Evolutionary conservation across 2,888 invertebrate species (phyloP), one percentile per base, ranked within the genome.

Genomic region (Chaetogeoica ovagalla): DNA sequence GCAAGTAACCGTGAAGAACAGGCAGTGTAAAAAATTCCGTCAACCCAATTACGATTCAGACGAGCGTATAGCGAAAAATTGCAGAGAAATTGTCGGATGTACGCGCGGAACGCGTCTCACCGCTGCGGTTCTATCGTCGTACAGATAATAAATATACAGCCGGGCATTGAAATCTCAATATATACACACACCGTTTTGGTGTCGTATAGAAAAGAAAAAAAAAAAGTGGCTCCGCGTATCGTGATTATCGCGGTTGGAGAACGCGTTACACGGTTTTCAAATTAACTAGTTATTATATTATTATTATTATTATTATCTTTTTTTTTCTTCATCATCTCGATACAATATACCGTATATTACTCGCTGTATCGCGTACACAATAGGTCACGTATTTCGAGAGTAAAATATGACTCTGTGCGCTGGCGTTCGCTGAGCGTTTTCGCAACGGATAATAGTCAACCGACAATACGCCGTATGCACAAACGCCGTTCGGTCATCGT

Each of bases 181-280:
- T 30, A 30, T 30, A 30, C 4, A 30, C 4, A 30, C 30, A 30
- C n/a, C n/a, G n/a, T n/a, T n/a, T 30, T 30, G 30, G 30, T 30
- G 30, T 30, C 30, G 30, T 30, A 30, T 30, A 30, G 30, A 30
- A 30, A 2, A n/a, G n/a, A 4, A 30, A 30, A 30, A 30, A 30
- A 30, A 30, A 17, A 11, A 60, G 74, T 55, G 65, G 63, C 52
- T 62, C 37, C 37, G 62, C 43, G 43, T 11, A 11, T 52, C 15
- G 77, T 62, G 77, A 77, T 77, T 69, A 77, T 77, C 77, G 77
- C 77, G 60, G 77, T 52, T 52, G 77, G 77, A 69, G 77, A 69
- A 77, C 77, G 76, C 76, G 77, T 77, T 77, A 77, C 77, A 77
- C 77, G 77, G 77, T 77, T 77, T 77, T 77, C 77, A 77, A 69